phyloP scores from a whole-genome alignment of 23 tunicate species.

The Ciona savignyi region DNA sequence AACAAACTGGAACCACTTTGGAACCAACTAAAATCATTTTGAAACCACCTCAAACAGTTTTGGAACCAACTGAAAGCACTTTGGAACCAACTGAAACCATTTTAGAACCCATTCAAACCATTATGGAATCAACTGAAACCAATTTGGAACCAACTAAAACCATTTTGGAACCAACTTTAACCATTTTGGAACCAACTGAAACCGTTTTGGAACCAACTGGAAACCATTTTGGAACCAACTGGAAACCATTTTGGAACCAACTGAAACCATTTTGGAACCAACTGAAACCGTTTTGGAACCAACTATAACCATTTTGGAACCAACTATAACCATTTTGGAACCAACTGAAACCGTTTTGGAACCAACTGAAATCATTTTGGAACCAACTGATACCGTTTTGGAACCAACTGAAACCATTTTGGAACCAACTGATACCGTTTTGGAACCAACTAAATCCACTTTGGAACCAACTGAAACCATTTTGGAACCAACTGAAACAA shows the following conservation, averaged over 20 bases:
- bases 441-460: not conserved
- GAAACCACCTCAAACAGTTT: not conserved
- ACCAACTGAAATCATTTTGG: not conserved
- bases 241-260: not conserved
- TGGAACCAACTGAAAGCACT: not conserved
- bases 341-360: not conserved
- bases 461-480: not conserved
- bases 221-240: too few relatives aligned
- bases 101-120: not conserved
- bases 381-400: not conserved
- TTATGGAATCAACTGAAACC: not conserved
- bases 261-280: not conserved
- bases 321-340: not conserved
- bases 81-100: not conserved
- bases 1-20: not conserved
- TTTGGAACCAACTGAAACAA: not conserved
- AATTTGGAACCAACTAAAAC: not conserved
- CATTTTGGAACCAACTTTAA: not conserved
- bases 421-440: not conserved
- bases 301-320: not conserved
- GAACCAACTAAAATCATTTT: not conserved
- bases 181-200: not conserved
- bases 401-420: not conserved
- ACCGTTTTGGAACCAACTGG: not conserved
- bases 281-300: not conserved